Evolutionary conservation across 1,140 invertebrate genomes (phyloP).

Genomic region (Teleogryllus occipitalis): DNA sequence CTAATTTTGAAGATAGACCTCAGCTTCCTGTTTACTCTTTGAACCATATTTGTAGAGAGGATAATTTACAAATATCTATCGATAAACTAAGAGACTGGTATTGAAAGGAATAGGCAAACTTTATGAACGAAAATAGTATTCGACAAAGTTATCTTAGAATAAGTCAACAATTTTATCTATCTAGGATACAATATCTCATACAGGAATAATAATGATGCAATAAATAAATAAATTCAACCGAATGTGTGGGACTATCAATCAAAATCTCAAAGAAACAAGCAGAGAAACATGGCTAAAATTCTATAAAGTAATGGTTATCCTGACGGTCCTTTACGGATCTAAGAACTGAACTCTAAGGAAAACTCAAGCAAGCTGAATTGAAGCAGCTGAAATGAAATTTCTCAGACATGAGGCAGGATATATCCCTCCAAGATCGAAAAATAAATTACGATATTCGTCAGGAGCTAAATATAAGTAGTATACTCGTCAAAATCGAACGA

Average conservation of each 20-base stretch:
- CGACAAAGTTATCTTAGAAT: not conserved
- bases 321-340: not conserved
- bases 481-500: not conserved
- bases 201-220: not conserved
- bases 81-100: no score
- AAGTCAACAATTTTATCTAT: not conserved
- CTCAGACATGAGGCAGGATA: not conserved
- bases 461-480: not conserved
- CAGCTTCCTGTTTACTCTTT: no score
- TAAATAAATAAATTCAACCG: not conserved
- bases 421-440: not conserved
- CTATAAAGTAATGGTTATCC: not conserved
- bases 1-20: no score
- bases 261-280: not conserved
- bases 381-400: not conserved
- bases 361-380: not conserved
- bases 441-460: not conserved
- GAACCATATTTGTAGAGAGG: no score
- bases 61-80: no score
- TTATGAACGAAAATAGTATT: no score
- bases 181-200: not conserved
- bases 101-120: no score
- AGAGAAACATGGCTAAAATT: not conserved
- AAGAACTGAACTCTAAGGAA: not conserved
- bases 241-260: not conserved